Evolutionary conservation across 2,888 invertebrate species (phyloP).

Genomic region (Dicroscelio sp.): DNA sequence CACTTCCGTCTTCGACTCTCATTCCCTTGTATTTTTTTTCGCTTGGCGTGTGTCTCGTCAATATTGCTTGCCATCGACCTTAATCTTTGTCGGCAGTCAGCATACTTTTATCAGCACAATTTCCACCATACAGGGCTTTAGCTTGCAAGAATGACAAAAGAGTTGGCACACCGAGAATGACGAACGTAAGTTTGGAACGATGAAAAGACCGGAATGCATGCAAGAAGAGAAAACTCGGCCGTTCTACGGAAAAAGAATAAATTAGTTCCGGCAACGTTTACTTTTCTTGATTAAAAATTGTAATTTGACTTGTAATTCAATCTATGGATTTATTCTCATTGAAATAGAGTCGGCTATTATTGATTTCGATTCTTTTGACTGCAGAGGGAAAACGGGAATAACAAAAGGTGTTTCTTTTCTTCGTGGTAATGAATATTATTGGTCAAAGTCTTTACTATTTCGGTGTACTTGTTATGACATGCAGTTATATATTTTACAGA

Average conservation of each 20-base stretch:
- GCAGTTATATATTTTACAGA: too few species aligned
- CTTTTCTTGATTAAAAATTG: constrained; percentile 56
- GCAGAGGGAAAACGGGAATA: background rate
- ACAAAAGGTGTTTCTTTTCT: background rate
- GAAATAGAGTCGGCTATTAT: background rate
- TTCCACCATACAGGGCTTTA: constrained; percentile 13
- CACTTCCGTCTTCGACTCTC: constrained; percentile 45
- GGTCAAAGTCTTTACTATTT: too few species aligned
- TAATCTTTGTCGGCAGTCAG: constrained; percentile 59
- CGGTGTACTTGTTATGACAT: too few species aligned
- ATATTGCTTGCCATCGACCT: constrained; percentile 58
- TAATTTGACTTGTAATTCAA: constrained; percentile 22
- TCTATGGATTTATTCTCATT: constrained; percentile 46
- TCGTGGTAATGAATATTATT: too few species aligned
- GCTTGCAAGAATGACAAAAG: constrained; percentile 47
- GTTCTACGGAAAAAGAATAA: constrained; percentile 33
- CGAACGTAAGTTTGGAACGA: constrained; percentile 35
- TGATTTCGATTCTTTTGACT: constrained; percentile 9
- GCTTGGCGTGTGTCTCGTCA: background rate
- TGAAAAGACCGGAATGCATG: constrained; percentile 31
- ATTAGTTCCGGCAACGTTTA: constrained; percentile 34
- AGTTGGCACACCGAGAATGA: constrained; percentile 22
- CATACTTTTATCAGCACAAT: constrained; percentile 49
- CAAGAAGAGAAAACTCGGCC: background rate
- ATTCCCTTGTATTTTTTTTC: too few species aligned